Evolutionary conservation across 2,888 invertebrate species (phyloP).

Genomic region (Hetaerina titia): DNA sequence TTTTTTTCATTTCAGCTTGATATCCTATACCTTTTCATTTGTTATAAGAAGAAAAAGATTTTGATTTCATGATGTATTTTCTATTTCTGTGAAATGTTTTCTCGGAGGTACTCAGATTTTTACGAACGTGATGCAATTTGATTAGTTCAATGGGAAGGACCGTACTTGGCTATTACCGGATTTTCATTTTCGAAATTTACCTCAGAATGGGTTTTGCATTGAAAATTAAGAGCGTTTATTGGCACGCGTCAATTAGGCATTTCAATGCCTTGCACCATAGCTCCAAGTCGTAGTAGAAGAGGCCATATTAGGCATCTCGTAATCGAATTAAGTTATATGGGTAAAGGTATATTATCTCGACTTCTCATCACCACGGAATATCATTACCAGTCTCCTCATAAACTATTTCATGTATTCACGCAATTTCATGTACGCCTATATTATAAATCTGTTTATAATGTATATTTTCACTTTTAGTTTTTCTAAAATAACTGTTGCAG

Average conservation of each 20-base stretch:
- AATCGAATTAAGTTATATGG: background rate
- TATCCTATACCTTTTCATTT: too few relatives aligned
- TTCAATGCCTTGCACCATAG: background rate
- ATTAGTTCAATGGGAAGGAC: background rate
- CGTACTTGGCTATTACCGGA: background rate
- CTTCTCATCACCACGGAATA: background rate
- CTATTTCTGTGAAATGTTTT: too few relatives aligned
- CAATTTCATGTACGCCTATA: too few relatives aligned
- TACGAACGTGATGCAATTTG: too few relatives aligned
- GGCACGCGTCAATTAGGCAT: background rate
- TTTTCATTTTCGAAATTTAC: background rate
- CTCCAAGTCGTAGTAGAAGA: background rate
- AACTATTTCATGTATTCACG: too few relatives aligned
- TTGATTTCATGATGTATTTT: too few relatives aligned
- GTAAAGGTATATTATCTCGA: background rate
- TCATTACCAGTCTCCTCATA: background rate
- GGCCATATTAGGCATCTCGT: background rate
- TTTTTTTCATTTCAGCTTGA: too few relatives aligned
- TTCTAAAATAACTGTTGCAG: too few relatives aligned
- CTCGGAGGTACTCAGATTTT: too few relatives aligned
- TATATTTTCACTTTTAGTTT: too few relatives aligned
- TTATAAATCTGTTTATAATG: too few relatives aligned
- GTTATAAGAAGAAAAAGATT: too few relatives aligned
- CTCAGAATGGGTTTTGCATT: background rate
- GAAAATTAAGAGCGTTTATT: background rate